A percentile compares a stretch with the other conserved stretches of the same genome.
These are phyloP conservation scores for Osmerus mordax DNA, from an alignment of 2,113 vertebrate genomes.

Conservation along the genomic window DNA sequence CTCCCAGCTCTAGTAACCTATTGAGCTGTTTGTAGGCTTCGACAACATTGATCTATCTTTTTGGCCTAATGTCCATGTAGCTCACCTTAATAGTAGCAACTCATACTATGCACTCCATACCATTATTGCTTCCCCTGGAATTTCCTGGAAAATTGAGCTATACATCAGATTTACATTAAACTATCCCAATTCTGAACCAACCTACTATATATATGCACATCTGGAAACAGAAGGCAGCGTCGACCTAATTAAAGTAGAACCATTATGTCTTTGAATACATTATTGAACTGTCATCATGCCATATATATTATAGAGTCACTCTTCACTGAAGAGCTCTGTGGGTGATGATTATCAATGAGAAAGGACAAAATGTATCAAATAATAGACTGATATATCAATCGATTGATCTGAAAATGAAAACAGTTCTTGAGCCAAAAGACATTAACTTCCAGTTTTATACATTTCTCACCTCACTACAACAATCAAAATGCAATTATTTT, in stretches of 20 bases:
- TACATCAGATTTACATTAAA: slow-evolving; percentile 47
- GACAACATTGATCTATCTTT: slow-evolving; percentile 69
- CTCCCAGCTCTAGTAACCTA: slow-evolving; percentile 61
- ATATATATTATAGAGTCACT: slow-evolving; percentile 54
- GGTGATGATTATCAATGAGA: slow-evolving; percentile 60
- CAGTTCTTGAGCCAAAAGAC: slow-evolving; percentile 75
- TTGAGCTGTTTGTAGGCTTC: slow-evolving; percentile 60
- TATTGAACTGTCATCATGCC: slow-evolving; percentile 44
- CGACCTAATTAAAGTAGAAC: slow-evolving; percentile 37
- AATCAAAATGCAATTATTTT: slow-evolving; percentile 61
- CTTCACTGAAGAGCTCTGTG: slow-evolving; percentile 66
- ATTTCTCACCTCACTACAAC: slow-evolving; percentile 49
- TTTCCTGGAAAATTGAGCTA: slow-evolving; percentile 61
- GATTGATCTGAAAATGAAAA: slow-evolving; percentile 66
- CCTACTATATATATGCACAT: slow-evolving; percentile 38
- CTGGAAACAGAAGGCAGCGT: slow-evolving; percentile 55
- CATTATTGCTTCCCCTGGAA: slow-evolving; percentile 77
- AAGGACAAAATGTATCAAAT: slow-evolving; percentile 50
- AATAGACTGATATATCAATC: slow-evolving; percentile 50
- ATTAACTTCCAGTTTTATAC: slow-evolving; percentile 64
- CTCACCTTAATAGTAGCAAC: slow-evolving; percentile 40
- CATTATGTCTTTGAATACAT: slow-evolving; percentile 40
- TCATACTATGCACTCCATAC: slow-evolving; percentile 45
- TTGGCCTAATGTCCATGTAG: slow-evolving; percentile 27
- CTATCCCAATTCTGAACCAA: slow-evolving; percentile 41